These are phyloP conservation scores for Siphamia tubifer DNA, from an alignment of 2,113 vertebrate species.

Conservation along the genomic window DNA sequence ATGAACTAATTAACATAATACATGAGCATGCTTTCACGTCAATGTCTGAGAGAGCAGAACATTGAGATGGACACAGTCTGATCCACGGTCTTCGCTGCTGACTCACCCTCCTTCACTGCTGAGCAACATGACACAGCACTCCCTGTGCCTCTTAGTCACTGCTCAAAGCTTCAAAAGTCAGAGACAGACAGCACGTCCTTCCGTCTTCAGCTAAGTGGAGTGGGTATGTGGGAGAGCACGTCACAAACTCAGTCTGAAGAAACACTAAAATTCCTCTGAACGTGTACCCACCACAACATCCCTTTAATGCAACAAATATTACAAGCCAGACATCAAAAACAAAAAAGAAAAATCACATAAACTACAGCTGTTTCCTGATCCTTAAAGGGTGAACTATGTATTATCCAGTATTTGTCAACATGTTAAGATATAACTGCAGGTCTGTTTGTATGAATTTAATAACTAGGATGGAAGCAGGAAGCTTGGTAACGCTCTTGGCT, in stretches of 20 bases:
- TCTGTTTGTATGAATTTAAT: conserved; percentile 53
- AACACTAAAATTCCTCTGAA: background rate
- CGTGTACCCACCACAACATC: background rate
- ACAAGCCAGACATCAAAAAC: background rate
- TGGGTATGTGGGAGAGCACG: background rate
- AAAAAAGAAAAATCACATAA: background rate
- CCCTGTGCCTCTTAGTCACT: conserved; percentile 19
- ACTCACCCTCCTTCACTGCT: conserved; percentile 35
- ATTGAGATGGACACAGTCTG: conserved; percentile 8
- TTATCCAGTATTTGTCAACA: background rate
- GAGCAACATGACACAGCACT: conserved; percentile 38
- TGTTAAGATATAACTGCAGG: conserved; percentile 16
- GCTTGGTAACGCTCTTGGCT: conserved; percentile 32
- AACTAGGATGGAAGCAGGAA: conserved; percentile 24
- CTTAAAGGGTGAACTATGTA: conserved; percentile 7
- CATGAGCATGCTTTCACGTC: background rate
- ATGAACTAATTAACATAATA: too few relatives aligned
- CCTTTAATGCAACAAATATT: background rate
- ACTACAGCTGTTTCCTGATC: background rate
- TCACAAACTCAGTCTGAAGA: background rate
- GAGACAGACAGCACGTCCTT: conserved; percentile 18
- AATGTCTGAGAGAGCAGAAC: conserved; percentile 4
- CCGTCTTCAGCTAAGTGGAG: conserved; percentile 4
- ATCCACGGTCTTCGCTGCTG: conserved; percentile 28
- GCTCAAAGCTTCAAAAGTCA: conserved; percentile 34